Evolutionary conservation across 2,888 invertebrate genomes (phyloP).

Genomic region (Phymatocera aterrima): DNA sequence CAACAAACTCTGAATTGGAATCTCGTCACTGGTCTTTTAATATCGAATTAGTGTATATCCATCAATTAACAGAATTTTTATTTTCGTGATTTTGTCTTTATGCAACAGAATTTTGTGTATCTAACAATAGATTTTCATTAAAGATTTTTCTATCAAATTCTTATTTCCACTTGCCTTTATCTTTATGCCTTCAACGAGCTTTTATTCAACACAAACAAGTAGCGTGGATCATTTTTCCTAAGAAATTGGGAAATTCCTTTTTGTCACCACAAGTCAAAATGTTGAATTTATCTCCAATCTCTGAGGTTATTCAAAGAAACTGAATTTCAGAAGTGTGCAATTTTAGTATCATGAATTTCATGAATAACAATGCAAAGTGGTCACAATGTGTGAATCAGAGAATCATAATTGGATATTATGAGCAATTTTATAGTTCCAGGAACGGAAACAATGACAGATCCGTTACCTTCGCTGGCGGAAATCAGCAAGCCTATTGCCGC

Average conservation of each 20-base stretch:
- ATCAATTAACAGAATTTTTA: neutral
- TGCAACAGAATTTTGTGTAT: neutral
- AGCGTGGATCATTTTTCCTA: neutral
- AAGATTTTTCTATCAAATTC: neutral
- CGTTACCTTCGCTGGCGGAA: conserved; percentile 64
- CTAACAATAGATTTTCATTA: neutral
- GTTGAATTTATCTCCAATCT: too few relatives aligned
- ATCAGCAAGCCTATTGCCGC: conserved; percentile 68
- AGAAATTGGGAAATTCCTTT: neutral
- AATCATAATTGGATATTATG: neutral
- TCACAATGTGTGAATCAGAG: neutral
- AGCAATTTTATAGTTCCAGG: conserved; percentile 43
- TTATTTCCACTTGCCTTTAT: neutral
- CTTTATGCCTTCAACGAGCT: neutral
- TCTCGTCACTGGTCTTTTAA: conserved; percentile 2
- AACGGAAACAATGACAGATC: conserved; percentile 54
- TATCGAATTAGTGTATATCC: conserved; percentile 4
- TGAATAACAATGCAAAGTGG: too few relatives aligned
- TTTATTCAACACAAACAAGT: neutral
- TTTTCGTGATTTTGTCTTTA: neutral
- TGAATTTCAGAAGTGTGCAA: too few relatives aligned
- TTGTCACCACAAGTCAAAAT: too few relatives aligned
- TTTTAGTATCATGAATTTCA: too few relatives aligned
- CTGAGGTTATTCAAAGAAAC: too few relatives aligned
- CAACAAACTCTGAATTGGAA: conserved; percentile 42